Base-by-base conservation (phyloP, 2,888 invertebrate genomes). In the Aporophyla nigra region DNA sequence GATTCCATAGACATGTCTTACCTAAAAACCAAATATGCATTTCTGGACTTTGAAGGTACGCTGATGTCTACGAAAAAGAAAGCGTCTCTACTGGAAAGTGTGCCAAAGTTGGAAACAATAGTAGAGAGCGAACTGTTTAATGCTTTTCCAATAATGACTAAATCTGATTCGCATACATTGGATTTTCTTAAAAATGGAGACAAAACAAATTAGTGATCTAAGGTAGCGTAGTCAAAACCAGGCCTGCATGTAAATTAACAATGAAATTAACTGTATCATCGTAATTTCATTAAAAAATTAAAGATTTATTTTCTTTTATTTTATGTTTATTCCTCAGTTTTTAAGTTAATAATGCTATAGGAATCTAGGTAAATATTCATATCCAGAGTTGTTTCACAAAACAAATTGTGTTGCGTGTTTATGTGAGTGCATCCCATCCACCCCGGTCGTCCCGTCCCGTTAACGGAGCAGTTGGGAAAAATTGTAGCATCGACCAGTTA, bases 71-170 rank as follows among this genome's bases (percentile, higher is more conserved):
- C 86, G 16, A 93, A 91, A 87, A 95, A 91, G 85, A 93, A 91
- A 82, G 86, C 90, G 9, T 93, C 93, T 6, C 76, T 94, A 27
- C 80, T 94, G 67, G 90, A 92, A 73, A 92, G 90, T 84, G 90
- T 94, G 16, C 90, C 93, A 5, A 94, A 92, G 91, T 92, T 95
- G 92, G 93, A 95, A 87, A 94, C 94, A 10, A 94, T 94, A 69
- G 71, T 88, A 59, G 94, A 95, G 89, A 90, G 90, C 56, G 90
- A 93, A 88, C 90, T 89, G 71, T 90, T 91, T 78, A 81, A 83
- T 66, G 63, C 89, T 19, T 90, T 90, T 80, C 86, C 85, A 12
- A 51, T 87, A 43, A 83, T 78, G 56, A 82, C 88, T 61, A 82
- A 76, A 75, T 82, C 73, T 66, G 76, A 88, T 59, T 65, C 71